Base-by-base conservation (phyloP, 2,888 invertebrate species). In the Drosophila diplacantha region DNA sequence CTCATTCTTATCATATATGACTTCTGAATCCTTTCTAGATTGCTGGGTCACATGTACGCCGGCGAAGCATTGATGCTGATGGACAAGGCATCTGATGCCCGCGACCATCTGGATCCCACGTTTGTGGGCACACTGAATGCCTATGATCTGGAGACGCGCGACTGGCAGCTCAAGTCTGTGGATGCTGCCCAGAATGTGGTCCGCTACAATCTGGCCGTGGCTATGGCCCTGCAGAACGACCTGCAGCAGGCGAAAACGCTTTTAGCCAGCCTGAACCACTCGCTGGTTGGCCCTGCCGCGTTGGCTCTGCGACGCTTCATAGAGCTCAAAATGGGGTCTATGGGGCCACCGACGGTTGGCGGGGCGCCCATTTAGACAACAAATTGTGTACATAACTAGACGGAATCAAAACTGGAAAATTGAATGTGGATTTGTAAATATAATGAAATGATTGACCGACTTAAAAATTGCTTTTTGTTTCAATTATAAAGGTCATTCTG, bases 21-120 rank as follows among this genome's bases (percentile, higher is more conserved):
- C 8, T 20, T 20, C 1, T 12, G 5, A 56, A 2, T 12, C 5
- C 5, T 20, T 32, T 47, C 1, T 72, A 94, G 94, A 87, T 91
- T 95, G 74, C 90, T 97, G 80, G 96, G 93, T 0, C 95, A 96
- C 87, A 91, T 97, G 78, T 98, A 98, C 87, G 93, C 95, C 51
- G 96, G 96, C 0, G 97, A 98, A 89, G 94, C 96, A 26, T 89
- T 96, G 12, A 93, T 97, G 53, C 91, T 94, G 77, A 89, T 95
- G 85, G 95, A 97, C 85, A 92, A 93, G 88, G 92, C 96, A 71
- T 90, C 92, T 1, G 96, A 97, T 87, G 97, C 97, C 2, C 91
- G 96, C 12, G 92, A 94, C 59, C 93, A 95, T 88, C 89, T 98
- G 50, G 94, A 96, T 79, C 94, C 93, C 2, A 93, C 93, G 50